phyloP scores from a whole-genome alignment of 2,113 vertebrate genomes.

The Spea multiplicata region DNA sequence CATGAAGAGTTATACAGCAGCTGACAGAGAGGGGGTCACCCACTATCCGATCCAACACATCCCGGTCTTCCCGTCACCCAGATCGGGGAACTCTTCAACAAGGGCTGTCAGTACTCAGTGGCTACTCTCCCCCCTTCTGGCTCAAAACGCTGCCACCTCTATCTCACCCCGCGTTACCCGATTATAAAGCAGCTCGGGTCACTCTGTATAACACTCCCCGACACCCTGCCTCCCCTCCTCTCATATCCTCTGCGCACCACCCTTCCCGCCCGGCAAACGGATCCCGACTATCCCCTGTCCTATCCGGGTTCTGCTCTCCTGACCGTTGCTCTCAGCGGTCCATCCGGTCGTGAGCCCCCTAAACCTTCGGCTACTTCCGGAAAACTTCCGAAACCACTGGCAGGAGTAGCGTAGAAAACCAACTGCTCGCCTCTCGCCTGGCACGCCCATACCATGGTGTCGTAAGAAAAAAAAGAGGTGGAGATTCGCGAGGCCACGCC shows the following conservation, averaged over 20 bases:
- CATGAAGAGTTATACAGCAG: background rate
- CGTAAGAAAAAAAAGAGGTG: background rate
- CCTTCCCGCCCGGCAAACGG: too few species aligned
- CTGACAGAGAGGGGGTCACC: too few species aligned
- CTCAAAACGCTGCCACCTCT: too few species aligned
- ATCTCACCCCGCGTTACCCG: background rate
- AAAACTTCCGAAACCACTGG: slow-evolving; percentile 33
- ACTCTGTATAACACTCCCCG: too few species aligned
- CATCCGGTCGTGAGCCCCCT: slow-evolving; percentile 55
- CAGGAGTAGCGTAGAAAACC: background rate
- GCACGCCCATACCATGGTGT: background rate
- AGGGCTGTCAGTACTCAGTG: too few species aligned
- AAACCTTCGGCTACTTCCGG: slow-evolving; percentile 43
- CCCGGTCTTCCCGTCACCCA: background rate
- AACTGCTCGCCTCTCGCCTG: background rate
- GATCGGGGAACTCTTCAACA: background rate
- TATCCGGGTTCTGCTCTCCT: slow-evolving; percentile 47
- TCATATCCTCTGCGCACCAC: background rate
- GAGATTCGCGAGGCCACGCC: background rate
- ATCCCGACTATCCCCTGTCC: too few species aligned
- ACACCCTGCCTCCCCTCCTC: accelerated
- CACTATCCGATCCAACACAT: background rate
- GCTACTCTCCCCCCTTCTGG: too few species aligned
- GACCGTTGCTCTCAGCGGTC: slow-evolving; percentile 52
- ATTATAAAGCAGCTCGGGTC: background rate